Conservation (phyloP, 2,797 vertebrate genomes). For the Sitta carolinensis region DNA sequence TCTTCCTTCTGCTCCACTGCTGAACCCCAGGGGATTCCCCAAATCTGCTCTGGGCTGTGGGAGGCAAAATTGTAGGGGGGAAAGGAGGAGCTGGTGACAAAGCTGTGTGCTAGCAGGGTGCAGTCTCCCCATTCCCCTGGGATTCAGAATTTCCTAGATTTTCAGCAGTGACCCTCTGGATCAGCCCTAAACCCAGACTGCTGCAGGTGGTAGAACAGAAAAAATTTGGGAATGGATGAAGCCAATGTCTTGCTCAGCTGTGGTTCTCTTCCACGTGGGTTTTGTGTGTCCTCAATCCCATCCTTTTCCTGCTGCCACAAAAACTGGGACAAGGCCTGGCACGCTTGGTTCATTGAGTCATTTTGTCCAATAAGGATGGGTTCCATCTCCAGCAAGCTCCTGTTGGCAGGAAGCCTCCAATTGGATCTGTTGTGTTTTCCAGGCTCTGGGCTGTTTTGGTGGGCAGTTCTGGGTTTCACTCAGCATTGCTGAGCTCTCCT, state of each 20-base stretch:
- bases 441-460: too few species aligned
- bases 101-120: not conserved
- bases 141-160: not conserved
- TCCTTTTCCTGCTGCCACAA: not conserved
- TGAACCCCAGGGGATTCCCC: not conserved
- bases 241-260: fast-evolving
- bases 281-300: not conserved
- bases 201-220: fast-evolving
- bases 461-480: too few species aligned
- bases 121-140: too few species aligned
- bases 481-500: too few species aligned
- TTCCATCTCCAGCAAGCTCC: too few species aligned
- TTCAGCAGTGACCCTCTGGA: not conserved
- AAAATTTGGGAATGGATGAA: not conserved
- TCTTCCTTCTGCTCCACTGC: not conserved
- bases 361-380: not conserved
- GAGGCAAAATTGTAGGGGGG: not conserved
- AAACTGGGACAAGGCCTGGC: not conserved
- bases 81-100: not conserved
- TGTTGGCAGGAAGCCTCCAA: too few species aligned
- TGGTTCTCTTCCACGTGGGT: fast-evolving
- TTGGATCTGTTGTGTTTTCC: too few species aligned
- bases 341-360: fast-evolving
- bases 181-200: not conserved
- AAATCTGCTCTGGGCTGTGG: not conserved